phyloP scores from a whole-genome alignment of 2,888 invertebrate genomes.

The Flexamia atlantica region DNA sequence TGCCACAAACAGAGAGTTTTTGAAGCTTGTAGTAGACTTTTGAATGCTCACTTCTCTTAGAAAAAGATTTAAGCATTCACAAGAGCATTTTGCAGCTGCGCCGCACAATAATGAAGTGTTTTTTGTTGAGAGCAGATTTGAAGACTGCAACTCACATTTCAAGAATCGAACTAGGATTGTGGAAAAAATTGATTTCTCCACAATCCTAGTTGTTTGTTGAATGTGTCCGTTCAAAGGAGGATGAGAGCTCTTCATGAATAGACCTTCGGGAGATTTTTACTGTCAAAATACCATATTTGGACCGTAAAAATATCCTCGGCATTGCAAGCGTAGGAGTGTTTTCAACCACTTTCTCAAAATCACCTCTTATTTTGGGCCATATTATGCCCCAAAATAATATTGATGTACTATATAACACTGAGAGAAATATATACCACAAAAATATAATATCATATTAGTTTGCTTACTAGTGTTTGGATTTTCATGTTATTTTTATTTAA shows the following conservation, averaged over 20 bases:
- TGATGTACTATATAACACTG: no score
- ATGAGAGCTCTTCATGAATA: neutral
- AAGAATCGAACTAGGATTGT: neutral
- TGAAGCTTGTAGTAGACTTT: neutral
- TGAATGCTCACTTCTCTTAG: constrained; percentile 9
- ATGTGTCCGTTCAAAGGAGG: constrained; percentile 14
- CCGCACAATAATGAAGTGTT: constrained; percentile 54
- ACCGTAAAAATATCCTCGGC: constrained; percentile 20
- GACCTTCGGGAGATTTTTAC: constrained; percentile 8
- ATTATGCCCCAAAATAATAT: neutral
- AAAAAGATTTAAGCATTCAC: constrained; percentile 32
- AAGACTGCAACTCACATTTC: constrained; percentile 18
- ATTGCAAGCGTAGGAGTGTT: constrained; percentile 33
- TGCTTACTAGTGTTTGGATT: no score
- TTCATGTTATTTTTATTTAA: no score
- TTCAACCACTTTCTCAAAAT: constrained; percentile 36
- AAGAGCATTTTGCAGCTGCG: constrained; percentile 28
- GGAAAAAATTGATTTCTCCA: neutral
- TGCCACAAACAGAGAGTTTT: neutral
- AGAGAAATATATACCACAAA: no score
- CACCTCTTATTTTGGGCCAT: neutral
- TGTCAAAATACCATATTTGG: constrained; percentile 3
- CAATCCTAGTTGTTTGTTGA: neutral
- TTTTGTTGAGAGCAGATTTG: constrained; percentile 59
- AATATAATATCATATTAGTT: no score